These are phyloP conservation scores for Brotogeris chrysoptera DNA, from an alignment of 2,797 vertebrate genomes.

Conservation along the genomic window DNA sequence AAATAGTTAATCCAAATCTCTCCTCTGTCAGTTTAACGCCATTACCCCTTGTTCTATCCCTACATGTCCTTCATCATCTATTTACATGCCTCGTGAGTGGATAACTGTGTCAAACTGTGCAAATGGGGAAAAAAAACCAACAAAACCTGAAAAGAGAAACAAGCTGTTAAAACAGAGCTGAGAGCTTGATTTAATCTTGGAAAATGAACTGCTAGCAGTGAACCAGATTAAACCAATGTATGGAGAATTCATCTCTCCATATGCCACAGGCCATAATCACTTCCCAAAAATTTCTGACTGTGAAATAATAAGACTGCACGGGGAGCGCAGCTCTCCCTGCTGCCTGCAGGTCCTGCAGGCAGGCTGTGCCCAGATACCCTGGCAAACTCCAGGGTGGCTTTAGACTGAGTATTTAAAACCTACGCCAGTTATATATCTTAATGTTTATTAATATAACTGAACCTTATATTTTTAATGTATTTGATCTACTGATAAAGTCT, in stretches of 20 bases:
- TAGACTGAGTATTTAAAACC: not conserved
- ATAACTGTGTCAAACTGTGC: not conserved
- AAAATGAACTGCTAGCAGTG: not conserved
- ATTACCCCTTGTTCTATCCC: not conserved
- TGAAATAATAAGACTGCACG: not conserved
- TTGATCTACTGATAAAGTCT: not conserved
- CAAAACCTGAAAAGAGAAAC: not conserved
- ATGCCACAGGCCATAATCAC: not conserved
- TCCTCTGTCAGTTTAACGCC: not conserved
- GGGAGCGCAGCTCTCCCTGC: not conserved
- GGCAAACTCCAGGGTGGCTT: not conserved
- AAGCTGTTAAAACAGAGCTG: not conserved
- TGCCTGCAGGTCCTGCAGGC: rapidly evolving
- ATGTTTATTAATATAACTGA: not conserved
- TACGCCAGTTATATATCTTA: not conserved
- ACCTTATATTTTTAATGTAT: not conserved
- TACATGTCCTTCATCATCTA: not conserved
- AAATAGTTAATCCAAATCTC: not conserved
- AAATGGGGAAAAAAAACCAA: not conserved
- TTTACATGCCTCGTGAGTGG: no score
- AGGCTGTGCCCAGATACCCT: not conserved
- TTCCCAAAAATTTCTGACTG: not conserved
- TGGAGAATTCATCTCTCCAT: not conserved
- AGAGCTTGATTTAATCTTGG: not conserved
- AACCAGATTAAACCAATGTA: not conserved